Conservation (phyloP, 2,797 vertebrate genomes). For the Varecia variegata region DNA sequence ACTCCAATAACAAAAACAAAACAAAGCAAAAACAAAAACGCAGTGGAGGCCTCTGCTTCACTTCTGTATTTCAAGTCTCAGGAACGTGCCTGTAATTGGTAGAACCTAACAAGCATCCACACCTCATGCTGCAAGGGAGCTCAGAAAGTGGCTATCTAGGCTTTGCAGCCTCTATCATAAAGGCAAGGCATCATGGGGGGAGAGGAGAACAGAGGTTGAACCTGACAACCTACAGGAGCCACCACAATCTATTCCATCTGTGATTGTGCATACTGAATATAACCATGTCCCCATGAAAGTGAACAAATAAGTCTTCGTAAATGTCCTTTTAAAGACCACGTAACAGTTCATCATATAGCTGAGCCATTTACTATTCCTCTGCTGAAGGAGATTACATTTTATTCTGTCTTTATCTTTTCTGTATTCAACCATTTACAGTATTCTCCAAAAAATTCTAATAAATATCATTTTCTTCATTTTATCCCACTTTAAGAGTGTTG, state of each 20-base stretch:
- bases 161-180: not conserved
- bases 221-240: not conserved
- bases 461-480: not conserved
- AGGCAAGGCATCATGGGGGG: no score
- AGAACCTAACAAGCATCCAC: not conserved
- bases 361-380: not conserved
- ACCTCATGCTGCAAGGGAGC: not conserved
- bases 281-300: not conserved
- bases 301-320: not conserved
- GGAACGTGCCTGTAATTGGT: no score
- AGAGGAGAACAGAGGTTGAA: not conserved
- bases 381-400: not conserved
- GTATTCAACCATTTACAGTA: no score
- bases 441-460: not conserved
- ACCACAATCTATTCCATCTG: no score
- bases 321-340: not conserved
- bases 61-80: not conserved
- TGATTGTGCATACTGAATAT: not conserved
- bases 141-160: not conserved
- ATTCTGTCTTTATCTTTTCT: not conserved
- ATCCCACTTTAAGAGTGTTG: not conserved
- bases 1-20: not conserved
- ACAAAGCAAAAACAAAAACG: not conserved
- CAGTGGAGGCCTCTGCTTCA: not conserved
- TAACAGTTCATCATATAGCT: rapidly evolving